Evolutionary conservation across 37 sponge, comb jelly and placozoan genomes (phyloP), one percentile per base, ranked within the genome.

Genomic region (Haliclona indistincta): DNA sequence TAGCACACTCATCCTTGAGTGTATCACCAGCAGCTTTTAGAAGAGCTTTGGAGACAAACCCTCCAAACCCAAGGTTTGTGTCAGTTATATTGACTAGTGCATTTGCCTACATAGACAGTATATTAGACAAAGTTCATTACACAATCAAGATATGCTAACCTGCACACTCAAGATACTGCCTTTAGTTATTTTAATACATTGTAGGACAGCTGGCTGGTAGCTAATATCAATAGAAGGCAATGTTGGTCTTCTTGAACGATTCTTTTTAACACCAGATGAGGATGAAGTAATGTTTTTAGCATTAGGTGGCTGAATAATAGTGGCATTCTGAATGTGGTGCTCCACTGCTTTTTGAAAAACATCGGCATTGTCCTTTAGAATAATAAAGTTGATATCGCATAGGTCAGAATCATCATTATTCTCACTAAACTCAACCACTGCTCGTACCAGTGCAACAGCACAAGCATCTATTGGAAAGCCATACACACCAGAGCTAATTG

Each of bases 401-500:
- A 85, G 34, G 20, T 17, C 22, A 54, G 67, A 26, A 0, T 32
- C 1, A 26, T 65, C 34, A 33, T 84, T 13, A 13, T 8, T 38
- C 42, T 45, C 19, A 47, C 69, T 62, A 54, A 76, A 87, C 39
- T 54, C 43, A 1, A 54, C 43, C 38, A 73, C 33, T 8, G 84
- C 65, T 38, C 29, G 43, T 13, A 89, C 37, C 73, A 83, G 56
- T 10, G 62, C 55, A 5, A 49, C 0, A 40, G 80, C 89, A 74
- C 80, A 83, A 4, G 58, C 40, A 40, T 83, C 75, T 7, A 79
- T 33, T 19, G 89, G 89, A 17, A 77, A 83, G 28, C 84, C 84
- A 83, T 44, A 89, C 2, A 89, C 39, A 38, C 89, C 89, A 49
- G 83, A 35, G 38, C 89, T 89, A 67, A 89, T 79, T 17, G 84